phyloP scores from a whole-genome alignment of 2,888 invertebrate species.

The Ditylenchus weischeri region DNA sequence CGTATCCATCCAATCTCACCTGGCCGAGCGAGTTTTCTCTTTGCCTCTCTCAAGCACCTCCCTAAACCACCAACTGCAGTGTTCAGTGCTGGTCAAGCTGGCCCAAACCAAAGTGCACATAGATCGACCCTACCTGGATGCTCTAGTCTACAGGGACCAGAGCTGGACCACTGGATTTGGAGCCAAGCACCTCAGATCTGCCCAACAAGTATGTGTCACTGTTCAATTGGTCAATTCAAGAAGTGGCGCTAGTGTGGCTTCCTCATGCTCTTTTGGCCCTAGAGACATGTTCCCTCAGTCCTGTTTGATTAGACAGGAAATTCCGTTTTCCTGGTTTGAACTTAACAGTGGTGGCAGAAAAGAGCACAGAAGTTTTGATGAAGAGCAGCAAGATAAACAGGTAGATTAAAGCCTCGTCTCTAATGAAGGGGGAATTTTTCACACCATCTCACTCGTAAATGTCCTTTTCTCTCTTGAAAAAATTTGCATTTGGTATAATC shows the following conservation, averaged over 20 bases:
- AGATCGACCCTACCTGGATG: slow-evolving; percentile 50
- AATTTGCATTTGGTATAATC: too few species aligned
- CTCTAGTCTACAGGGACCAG: slow-evolving; percentile 46
- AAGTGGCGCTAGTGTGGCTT: slow-evolving; percentile 30
- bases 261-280: slow-evolving; percentile 29
- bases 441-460: too few species aligned
- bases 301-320: slow-evolving; percentile 47
- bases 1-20: background rate
- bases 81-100: slow-evolving; percentile 12
- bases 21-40: background rate
- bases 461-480: too few species aligned
- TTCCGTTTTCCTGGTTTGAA: slow-evolving; percentile 52
- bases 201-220: slow-evolving; percentile 43
- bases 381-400: slow-evolving; percentile 19
- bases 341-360: slow-evolving; percentile 1
- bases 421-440: too few species aligned
- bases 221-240: slow-evolving; percentile 42
- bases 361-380: background rate
- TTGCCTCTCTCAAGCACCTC: slow-evolving; percentile 3
- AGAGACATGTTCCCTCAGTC: slow-evolving; percentile 29
- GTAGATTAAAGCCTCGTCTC: slow-evolving; percentile 16
- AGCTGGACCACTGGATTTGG: slow-evolving; percentile 25
- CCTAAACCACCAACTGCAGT: background rate
- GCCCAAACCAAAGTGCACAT: background rate
- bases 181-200: slow-evolving; percentile 15